These are phyloP conservation scores for Aleadryas rufinucha DNA, from an alignment of 2,113 vertebrate species.

Conservation along the genomic window DNA sequence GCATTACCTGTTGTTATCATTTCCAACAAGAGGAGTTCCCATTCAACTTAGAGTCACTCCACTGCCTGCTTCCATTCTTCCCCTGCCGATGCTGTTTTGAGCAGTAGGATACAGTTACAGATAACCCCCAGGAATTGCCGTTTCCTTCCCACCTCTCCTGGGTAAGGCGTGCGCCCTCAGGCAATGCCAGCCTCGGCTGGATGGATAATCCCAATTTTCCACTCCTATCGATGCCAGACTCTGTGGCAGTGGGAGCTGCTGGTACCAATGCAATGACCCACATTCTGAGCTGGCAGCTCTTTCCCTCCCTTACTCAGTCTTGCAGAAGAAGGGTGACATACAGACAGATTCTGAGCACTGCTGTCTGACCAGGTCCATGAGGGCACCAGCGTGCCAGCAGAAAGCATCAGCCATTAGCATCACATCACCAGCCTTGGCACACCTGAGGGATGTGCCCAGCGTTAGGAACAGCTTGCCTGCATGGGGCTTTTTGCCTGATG, in stretches of 20 bases:
- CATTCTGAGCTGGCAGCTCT: not conserved
- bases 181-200: not conserved
- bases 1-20: not conserved
- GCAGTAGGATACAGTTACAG: not conserved
- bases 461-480: not conserved
- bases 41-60: not conserved
- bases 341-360: not conserved
- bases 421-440: not conserved
- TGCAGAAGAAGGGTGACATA: not conserved
- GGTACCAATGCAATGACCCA: not conserved
- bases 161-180: not conserved
- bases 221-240: rapidly evolving
- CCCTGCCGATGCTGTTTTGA: not conserved
- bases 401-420: not conserved
- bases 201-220: not conserved
- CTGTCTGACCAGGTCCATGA: not conserved
- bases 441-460: not conserved
- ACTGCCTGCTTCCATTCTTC: not conserved
- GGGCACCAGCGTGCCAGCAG: not conserved
- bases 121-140: not conserved
- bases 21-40: not conserved
- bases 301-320: not conserved
- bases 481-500: not conserved
- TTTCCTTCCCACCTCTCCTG: not conserved
- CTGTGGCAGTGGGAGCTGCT: not conserved